These are phyloP conservation scores for Rhipidura dahli DNA, from an alignment of 2,113 vertebrate species.

Conservation along the genomic window DNA sequence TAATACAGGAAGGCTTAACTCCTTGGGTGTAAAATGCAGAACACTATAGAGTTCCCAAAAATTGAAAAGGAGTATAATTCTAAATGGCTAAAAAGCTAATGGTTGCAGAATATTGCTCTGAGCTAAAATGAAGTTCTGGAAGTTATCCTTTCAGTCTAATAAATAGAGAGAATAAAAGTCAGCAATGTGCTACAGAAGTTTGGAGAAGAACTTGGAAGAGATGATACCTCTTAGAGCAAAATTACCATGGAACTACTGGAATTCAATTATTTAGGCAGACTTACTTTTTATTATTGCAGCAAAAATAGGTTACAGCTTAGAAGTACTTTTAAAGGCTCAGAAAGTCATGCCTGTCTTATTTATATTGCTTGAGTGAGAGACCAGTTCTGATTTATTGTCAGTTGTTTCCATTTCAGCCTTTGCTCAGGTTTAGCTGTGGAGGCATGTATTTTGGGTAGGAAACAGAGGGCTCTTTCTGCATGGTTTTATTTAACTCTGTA, in stretches of 20 bases:
- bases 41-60: background rate
- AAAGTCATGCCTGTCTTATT: background rate
- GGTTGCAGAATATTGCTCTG: background rate
- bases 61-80: background rate
- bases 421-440: background rate
- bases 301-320: background rate
- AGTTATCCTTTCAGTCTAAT: background rate
- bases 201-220: background rate
- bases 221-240: background rate
- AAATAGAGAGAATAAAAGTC: background rate
- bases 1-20: background rate
- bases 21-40: background rate
- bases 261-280: background rate
- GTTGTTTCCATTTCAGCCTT: background rate
- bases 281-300: constrained; percentile 2
- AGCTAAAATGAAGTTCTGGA: background rate
- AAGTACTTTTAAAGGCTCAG: background rate
- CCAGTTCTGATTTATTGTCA: background rate
- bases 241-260: background rate
- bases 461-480: background rate
- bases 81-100: background rate
- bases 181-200: background rate
- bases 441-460: background rate
- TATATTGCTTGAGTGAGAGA: background rate
- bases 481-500: background rate